Base-by-base conservation (phyloP, 2,113 vertebrate genomes). In the Dromiciops gliroides region DNA sequence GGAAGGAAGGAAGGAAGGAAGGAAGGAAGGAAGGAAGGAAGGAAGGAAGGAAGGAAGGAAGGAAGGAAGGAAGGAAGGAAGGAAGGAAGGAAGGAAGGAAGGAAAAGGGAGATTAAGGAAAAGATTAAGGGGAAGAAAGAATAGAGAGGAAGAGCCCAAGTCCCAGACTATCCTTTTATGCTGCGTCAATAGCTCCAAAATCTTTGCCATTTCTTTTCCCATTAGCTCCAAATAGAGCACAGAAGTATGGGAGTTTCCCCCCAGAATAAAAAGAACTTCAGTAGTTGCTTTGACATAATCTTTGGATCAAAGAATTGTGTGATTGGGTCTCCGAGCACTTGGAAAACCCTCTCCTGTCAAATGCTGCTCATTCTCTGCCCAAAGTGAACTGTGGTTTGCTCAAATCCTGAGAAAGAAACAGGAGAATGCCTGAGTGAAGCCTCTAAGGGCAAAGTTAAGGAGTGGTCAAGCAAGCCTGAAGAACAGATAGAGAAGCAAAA, bases 261-360 rank as follows among this genome's bases (percentile, higher is more conserved):
- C 19, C 23, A 47, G 48, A 91, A 44, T 28, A 89, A 51, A 56
- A 95, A 90, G 91, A 48, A 60, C 49, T 93, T 96, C n/a, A 94
- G 25, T 48, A 90, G 25, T 50, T 56, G 28, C 19, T 96, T 94
- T 93, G 95, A 95, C 96, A 53, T 31, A 28, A 91, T 67, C 28
- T 60, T 67, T 67, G 31, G 31, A 67, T 91, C 50, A 90, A 26
- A 91, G 48, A 67, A 90, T n/a, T 91, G 49, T 92, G 56, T 51
- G 24, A n/a, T 83, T 22, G 28, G 16, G 28, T 19, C 24, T 91
- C 31, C 3, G 6, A 90, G 12, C 90, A 88, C n/a, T 31, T 90
- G 28, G 48, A 9, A 94, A 93, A 90, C 94, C 47, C 19, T 95
- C 90, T 96, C 28, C 44, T 51, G 0, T 31, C 37, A 50, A 53